Base-by-base conservation (phyloP, 2,888 invertebrate species). In the Carpatolechia fugitivella region DNA sequence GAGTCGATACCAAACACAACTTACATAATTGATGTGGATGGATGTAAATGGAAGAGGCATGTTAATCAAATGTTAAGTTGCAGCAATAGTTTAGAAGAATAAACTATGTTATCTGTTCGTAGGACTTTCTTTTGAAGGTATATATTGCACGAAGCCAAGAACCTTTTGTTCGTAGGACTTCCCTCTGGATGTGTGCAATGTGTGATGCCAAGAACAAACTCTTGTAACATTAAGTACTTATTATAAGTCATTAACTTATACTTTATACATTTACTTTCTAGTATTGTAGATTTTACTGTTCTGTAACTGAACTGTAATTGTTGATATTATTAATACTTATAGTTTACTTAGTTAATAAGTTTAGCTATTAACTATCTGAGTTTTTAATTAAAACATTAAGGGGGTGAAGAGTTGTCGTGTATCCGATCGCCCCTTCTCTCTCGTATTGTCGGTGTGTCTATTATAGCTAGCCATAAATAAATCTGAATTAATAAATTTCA, bases 101-200 rank as follows among this genome's bases (percentile, higher is more conserved):
- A 16, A 16, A 40, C 40, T 40, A 35, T 35, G 3, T n/a, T 6
- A 11, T 40, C 1, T 24, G 24, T 24, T 24, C 24, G 24, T 24
- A 24, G 24, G 24, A 24, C 24, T 24, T n/a, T n/a, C 13, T 1
- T 40, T 16, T n/a, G 7, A 8, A 40, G 5, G 40, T 14, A 14
- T 40, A 14, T 8, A 16, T 3, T 40, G 40, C 40, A 40, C 13
- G 16, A 14, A 13, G 48, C 48, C 3, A 40, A 40, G 40, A 40
- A 35, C 35, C 41, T 5, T 59, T 49, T 10, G 58, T 56, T 11
- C 58, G 44, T 52, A 57, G 55, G 11, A 57, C 51, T 18, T 61
- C 60, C 36, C 58, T 58, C 2, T 58, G 54, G 29, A 59, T 54
- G 24, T 60, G 33, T 24, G 35, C 35, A 35, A 35, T 35, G 35